Conservation (phyloP, 2,113 vertebrate species). For the Scomber japonicus region DNA sequence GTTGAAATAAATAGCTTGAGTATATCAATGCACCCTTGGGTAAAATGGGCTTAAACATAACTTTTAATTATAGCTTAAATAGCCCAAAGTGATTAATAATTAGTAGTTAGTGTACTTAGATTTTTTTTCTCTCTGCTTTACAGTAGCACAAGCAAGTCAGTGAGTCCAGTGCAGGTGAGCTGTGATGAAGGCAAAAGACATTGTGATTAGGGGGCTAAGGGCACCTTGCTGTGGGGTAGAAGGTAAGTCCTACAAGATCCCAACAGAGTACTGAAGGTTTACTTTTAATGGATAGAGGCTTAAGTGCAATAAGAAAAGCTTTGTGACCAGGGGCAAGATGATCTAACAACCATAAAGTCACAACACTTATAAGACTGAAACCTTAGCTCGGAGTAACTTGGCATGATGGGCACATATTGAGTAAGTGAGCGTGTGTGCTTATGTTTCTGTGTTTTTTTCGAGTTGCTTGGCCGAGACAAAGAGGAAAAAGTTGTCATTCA, state of each 20-base stretch:
- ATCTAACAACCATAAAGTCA: neutral
- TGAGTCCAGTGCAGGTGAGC: neutral
- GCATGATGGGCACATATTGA: neutral
- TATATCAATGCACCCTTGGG: neutral
- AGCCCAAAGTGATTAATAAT: no score
- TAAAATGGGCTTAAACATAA: no score
- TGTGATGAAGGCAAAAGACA: neutral
- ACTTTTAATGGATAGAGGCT: constrained; percentile 32
- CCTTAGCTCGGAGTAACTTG: neutral
- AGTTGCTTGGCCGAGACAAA: neutral
- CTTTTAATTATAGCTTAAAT: no score
- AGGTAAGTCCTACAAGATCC: neutral
- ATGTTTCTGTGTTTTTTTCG: neutral
- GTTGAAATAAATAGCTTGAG: neutral
- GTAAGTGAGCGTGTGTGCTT: neutral
- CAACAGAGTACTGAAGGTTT: neutral
- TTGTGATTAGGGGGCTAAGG: neutral
- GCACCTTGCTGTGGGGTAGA: neutral
- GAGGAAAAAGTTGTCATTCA: neutral
- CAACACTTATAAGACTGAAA: neutral
- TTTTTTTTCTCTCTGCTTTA: no score
- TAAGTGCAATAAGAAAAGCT: constrained; percentile 34
- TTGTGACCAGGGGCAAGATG: constrained; percentile 7
- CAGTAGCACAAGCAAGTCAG: neutral
- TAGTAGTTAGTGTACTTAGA: no score